Evolutionary conservation across 2,888 invertebrate species (phyloP), one percentile per base, ranked within the genome.

Genomic region (Griposia aprilina): DNA sequence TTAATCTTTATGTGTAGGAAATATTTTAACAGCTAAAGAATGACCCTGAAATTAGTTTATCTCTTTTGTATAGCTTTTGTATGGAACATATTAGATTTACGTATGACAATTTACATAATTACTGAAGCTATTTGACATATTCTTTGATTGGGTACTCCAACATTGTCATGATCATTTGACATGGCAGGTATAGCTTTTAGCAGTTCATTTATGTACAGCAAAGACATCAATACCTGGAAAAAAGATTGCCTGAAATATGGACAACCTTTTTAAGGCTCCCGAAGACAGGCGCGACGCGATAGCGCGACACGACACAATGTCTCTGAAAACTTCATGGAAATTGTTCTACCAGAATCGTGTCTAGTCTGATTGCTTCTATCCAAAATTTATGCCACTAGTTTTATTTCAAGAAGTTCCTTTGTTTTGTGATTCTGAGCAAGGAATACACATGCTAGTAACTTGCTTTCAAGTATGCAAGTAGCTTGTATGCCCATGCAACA

Each of bases 21-120:
- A 65, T 57, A 77, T 57, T n/a, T 23, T 4, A 69, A 75, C 41
- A 50, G 13, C 4, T 41, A 55, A 57, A 80, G 17, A 80, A 84
- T 67, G 13, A 62, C 26, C 36, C 36, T 70, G 65, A 52, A 79
- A 83, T 65, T 66, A 36, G 50, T 69, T 30, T 23, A 45, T 48
- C 26, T 50, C 48, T 77, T 69, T 55, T 70, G 59, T 59, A 62
- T n/a, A 45, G 15, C n/a, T 45, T 74, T 80, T 76, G 50, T 71
- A 67, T 57, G 60, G 50, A 41, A 67, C 30, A 17, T 66, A 52
- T 45, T 50, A n/a, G 17, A 36, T 45, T 41, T 26, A 63, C 23
- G 7, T 30, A 26, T 0, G 30, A 62, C 48, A 55, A 65, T 72
- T 82, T 67, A 20, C 41, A 23, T 78, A 62, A 62, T 36, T 26